Percentiles rank a stretch among this genome's conserved stretches.
Evolutionary conservation across 1,140 invertebrate genomes (phyloP).

Genomic region (Drosophila pectinifera): DNA sequence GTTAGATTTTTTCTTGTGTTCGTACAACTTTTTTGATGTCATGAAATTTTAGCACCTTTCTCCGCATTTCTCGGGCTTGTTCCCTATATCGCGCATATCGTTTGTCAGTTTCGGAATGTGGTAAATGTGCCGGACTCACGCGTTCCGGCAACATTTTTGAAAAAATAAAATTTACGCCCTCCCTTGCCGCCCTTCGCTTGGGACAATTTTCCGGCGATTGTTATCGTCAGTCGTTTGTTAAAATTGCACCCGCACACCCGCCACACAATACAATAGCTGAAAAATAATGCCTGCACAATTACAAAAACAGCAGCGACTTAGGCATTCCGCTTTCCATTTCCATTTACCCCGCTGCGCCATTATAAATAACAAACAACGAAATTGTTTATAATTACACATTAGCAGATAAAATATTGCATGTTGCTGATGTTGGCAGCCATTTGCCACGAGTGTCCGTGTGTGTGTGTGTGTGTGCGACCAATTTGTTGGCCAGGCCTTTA

Average conservation of each 20-base stretch:
- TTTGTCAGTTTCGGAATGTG: constrained; percentile 55
- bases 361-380: constrained; percentile 79
- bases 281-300: constrained; percentile 50
- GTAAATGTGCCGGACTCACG: constrained; percentile 73
- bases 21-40: constrained; percentile 40
- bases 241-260: constrained; percentile 50
- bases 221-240: constrained; percentile 56
- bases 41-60: constrained; percentile 72
- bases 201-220: constrained; percentile 63
- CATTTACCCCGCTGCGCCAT: constrained; percentile 38
- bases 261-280: constrained; percentile 22
- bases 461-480: constrained; percentile 24
- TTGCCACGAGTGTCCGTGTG: constrained; percentile 8
- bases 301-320: constrained; percentile 32
- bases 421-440: constrained; percentile 29
- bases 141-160: constrained; percentile 38
- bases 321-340: constrained; percentile 9
- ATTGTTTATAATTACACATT: constrained; percentile 83
- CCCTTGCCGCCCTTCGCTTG: constrained; percentile 10
- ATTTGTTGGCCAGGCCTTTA: constrained; percentile 44
- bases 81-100: constrained; percentile 30
- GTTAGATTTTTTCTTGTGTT: constrained; percentile 28
- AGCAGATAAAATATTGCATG: constrained; percentile 75
- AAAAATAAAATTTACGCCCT: constrained; percentile 16
- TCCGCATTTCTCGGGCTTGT: constrained; percentile 18